Percentiles rank a stretch among this genome's conserved stretches.
These are phyloP conservation scores for Bos indicus DNA, from an alignment of 2,113 vertebrate species.

Conservation along the genomic window DNA sequence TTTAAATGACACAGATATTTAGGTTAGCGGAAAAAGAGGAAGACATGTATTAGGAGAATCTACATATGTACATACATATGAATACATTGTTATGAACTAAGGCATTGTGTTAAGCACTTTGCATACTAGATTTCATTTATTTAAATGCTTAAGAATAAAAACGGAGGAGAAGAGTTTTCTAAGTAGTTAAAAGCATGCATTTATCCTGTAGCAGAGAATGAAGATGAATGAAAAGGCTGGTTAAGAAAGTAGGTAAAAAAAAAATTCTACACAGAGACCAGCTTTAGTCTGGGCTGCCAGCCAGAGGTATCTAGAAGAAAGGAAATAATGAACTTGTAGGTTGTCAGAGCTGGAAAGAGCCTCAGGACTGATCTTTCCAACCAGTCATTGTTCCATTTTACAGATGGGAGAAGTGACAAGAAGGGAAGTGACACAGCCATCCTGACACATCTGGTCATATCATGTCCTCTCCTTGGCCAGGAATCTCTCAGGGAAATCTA, in stretches of 20 bases:
- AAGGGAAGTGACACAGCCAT: neutral
- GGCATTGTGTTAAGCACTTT: slow-evolving; percentile 32
- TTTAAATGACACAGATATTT: slow-evolving; percentile 15
- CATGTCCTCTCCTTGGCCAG: neutral
- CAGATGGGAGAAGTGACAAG: neutral
- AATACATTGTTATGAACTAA: slow-evolving; percentile 13
- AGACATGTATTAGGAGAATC: neutral
- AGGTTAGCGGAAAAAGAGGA: neutral
- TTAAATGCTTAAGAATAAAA: slow-evolving; percentile 57
- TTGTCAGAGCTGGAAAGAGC: neutral
- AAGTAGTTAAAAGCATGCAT: slow-evolving; percentile 16
- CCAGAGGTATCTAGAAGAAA: slow-evolving; percentile 52
- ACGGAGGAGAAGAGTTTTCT: slow-evolving; percentile 5
- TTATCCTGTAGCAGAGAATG: slow-evolving; percentile 43
- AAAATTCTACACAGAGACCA: slow-evolving; percentile 23
- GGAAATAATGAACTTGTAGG: slow-evolving; percentile 57
- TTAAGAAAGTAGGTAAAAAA: slow-evolving; percentile 44
- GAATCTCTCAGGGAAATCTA: neutral
- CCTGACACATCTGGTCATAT: neutral
- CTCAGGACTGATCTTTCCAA: neutral
- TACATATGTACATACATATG: neutral
- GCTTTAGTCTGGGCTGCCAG: slow-evolving; percentile 53
- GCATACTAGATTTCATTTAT: slow-evolving; percentile 51
- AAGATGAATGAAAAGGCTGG: slow-evolving; percentile 60
- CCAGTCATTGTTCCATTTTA: neutral